phyloP scores from a whole-genome alignment of 1,140 invertebrate genomes.

The Elymnias hypermnestra region DNA sequence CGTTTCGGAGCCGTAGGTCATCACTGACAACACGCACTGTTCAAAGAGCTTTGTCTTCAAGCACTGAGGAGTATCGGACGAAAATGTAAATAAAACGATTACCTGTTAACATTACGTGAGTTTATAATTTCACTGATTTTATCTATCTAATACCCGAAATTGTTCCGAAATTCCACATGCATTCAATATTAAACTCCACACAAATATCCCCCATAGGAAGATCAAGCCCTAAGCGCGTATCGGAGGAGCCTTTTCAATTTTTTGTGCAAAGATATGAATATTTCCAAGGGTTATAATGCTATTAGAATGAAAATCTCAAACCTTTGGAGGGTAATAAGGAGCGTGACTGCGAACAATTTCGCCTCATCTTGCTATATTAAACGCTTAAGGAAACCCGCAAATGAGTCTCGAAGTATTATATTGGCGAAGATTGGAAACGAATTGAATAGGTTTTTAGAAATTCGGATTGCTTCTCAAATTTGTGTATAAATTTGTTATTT shows the following conservation, averaged over 20 bases:
- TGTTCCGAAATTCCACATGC: no score
- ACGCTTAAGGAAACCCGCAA: slow-evolving; percentile 25
- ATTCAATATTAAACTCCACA: no score
- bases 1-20: no score
- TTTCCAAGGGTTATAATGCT: slow-evolving; percentile 54
- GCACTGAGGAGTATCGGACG: no score
- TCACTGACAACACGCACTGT: no score
- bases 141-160: no score
- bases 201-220: no score
- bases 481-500: background rate
- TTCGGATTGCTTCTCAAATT: background rate
- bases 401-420: slow-evolving; percentile 13
- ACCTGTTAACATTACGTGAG: no score
- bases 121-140: no score
- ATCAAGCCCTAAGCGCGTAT: no score
- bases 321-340: slow-evolving; percentile 52
- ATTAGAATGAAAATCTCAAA: slow-evolving; percentile 62
- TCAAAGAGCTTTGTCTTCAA: no score
- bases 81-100: no score
- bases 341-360: slow-evolving; percentile 56
- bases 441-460: slow-evolving; percentile 13
- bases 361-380: slow-evolving; percentile 52
- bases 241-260: slow-evolving; percentile 35
- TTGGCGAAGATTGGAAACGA: slow-evolving; percentile 5
- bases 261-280: slow-evolving; percentile 44